Base-by-base conservation (phyloP, 2,888 invertebrate genomes). In the Pheosia gnoma region DNA sequence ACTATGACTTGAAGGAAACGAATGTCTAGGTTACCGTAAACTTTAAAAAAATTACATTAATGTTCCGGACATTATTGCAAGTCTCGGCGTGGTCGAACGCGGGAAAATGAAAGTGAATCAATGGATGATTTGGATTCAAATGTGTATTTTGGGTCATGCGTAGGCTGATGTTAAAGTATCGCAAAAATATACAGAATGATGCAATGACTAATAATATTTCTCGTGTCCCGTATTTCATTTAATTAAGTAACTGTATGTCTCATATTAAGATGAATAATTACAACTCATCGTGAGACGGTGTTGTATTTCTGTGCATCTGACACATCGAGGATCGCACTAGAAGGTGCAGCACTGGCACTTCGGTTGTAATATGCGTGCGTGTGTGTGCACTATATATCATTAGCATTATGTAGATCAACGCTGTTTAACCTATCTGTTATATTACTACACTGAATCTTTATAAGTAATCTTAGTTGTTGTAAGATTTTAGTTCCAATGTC, bases 251-350 rank as follows among this genome's bases (percentile, higher is more conserved):
- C 49, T 13, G 49, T 0, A 49, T 49, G 49, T 49, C 6, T 51
- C 25, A 51, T 38, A 54, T 54, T 54, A 11, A 54, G 38, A 38
- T 38, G n/a, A 41, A 56, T 66, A 70, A 73, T 72, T 63, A 59
- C 58, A 68, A 61, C 60, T 66, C 58, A 65, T 57, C 47, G 64
- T 74, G 74, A 75, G 65, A 66, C 59, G 62, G 60, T 53, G 11
- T 64, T 67, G 59, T 72, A 69, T 72, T 74, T 74, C 63, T 59
- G 68, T 41, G 38, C 36, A 57, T 59, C 65, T 74, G 74, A 74
- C 75, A 71, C 74, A 73, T 63, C 63, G 59, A 61, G 62, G 67
- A 59, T 65, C 62, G 65, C 66, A 68, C 64, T 68, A 37, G 63
- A 74, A 60, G 60, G 67, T 53, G 45, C 66, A 58, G 41, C 41